These are phyloP conservation scores for Volucella inflata DNA, from an alignment of 2,888 invertebrate species.

Conservation along the genomic window DNA sequence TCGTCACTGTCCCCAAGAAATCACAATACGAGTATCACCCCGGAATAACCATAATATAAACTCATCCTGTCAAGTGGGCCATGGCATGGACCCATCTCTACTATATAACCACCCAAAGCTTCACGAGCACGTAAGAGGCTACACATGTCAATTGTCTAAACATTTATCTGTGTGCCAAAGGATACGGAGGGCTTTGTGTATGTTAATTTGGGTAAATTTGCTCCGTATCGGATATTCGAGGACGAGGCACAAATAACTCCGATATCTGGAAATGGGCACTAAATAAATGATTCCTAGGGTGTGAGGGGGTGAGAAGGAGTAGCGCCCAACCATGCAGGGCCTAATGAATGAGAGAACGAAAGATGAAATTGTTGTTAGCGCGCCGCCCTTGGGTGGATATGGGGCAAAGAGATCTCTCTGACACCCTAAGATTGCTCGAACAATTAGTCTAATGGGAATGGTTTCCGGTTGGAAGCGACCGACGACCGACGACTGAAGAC, in stretches of 20 bases:
- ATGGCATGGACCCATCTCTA: neutral
- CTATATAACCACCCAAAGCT: neutral
- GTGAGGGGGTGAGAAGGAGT: neutral
- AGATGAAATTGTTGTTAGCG: slow-evolving; percentile 37
- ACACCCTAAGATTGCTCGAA: slow-evolving; percentile 48
- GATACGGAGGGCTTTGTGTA: slow-evolving; percentile 24
- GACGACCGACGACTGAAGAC: no score
- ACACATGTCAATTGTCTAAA: slow-evolving; percentile 64
- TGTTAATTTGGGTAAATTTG: slow-evolving; percentile 63
- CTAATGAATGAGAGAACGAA: slow-evolving; percentile 32
- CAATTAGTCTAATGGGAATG: slow-evolving; percentile 65
- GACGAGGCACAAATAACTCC: slow-evolving; percentile 22
- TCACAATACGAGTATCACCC: slow-evolving; percentile 58
- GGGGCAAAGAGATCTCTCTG: neutral
- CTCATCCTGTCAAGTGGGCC: slow-evolving; percentile 31
- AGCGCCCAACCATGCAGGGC: slow-evolving; percentile 45
- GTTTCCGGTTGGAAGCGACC: slow-evolving; percentile 35
- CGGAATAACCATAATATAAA: slow-evolving; percentile 45
- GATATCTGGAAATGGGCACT: slow-evolving; percentile 17
- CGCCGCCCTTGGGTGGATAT: no score
- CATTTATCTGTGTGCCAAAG: slow-evolving; percentile 46
- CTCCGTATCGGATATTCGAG: slow-evolving; percentile 31
- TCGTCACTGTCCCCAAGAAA: slow-evolving; percentile 31
- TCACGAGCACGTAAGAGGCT: slow-evolving; percentile 22
- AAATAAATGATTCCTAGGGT: slow-evolving; percentile 36